phyloP scores from a whole-genome alignment of 2,113 vertebrate species.

The Myrmecophaga tridactyla region DNA sequence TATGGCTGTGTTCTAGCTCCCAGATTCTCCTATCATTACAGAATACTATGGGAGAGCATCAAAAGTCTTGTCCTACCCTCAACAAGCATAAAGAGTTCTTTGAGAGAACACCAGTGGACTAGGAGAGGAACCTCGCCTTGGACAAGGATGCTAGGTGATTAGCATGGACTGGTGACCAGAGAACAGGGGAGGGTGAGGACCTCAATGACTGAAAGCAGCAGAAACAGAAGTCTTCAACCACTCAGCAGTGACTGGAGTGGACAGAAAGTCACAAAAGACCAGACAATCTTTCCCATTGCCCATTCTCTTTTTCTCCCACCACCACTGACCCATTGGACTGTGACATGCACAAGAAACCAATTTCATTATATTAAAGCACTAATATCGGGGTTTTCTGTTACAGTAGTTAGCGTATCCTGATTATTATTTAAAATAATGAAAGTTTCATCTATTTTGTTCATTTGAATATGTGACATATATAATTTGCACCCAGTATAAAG shows the following conservation, averaged over 20 bases:
- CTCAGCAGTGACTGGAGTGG: not conserved
- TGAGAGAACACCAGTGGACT: not conserved
- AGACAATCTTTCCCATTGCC: not conserved
- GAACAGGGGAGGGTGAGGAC: no score
- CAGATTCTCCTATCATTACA: not conserved
- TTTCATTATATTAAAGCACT: not conserved
- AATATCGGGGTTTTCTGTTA: not conserved
- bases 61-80: not conserved
- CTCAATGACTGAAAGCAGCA: not conserved
- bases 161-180: not conserved
- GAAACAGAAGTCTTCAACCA: not conserved
- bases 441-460: not conserved
- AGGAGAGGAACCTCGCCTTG: not conserved
- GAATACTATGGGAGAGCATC: not conserved
- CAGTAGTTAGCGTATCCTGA: not conserved
- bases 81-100: not conserved
- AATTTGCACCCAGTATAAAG: not conserved
- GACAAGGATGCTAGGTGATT: not conserved
- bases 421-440: not conserved
- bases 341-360: not conserved
- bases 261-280: not conserved
- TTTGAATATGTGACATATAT: not conserved
- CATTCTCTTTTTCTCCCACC: not conserved
- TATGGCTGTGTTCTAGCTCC: not conserved
- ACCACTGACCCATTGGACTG: not conserved